Evolutionary conservation across 2,888 invertebrate species (phyloP).

Genomic region (Eudemis profundana): DNA sequence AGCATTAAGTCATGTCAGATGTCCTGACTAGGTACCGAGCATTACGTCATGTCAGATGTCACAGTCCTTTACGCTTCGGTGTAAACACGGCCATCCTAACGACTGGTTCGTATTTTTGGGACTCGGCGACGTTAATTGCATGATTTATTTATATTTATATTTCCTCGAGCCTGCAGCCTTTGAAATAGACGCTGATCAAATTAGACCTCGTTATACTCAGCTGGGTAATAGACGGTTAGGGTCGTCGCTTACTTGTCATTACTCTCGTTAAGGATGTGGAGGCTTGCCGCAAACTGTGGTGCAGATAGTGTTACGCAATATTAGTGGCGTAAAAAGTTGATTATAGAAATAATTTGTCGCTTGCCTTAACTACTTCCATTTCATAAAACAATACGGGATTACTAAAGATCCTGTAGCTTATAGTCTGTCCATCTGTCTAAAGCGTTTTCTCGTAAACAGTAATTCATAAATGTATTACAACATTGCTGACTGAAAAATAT

Average conservation of each 20-base stretch:
- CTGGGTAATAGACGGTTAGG: conserved; percentile 18
- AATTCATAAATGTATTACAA: too few relatives aligned
- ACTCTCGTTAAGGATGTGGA: background rate
- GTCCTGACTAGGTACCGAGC: too few relatives aligned
- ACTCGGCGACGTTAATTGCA: conserved; percentile 64
- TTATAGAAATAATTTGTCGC: background rate
- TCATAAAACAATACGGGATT: too few relatives aligned
- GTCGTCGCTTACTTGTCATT: background rate
- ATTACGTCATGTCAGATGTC: background rate
- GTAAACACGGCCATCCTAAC: conserved; percentile 55
- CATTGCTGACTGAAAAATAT: too few relatives aligned
- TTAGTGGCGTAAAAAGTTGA: background rate
- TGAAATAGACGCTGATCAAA: conserved; percentile 42
- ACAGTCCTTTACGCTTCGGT: conserved; percentile 50
- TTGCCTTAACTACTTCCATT: background rate
- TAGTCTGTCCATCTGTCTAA: too few relatives aligned
- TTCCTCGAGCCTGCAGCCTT: conserved; percentile 46
- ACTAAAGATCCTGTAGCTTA: too few relatives aligned
- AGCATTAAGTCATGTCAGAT: too few relatives aligned
- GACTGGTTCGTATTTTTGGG: conserved; percentile 59
- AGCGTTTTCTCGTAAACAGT: too few relatives aligned
- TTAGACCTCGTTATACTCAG: conserved; percentile 33
- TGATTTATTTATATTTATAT: conserved; percentile 66
- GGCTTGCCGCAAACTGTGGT: background rate
- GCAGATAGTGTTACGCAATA: background rate